Evolutionary conservation across 2,797 vertebrate genomes (phyloP), one percentile per base, ranked within the genome.

Genomic region (Syngnathus rostellatus): DNA sequence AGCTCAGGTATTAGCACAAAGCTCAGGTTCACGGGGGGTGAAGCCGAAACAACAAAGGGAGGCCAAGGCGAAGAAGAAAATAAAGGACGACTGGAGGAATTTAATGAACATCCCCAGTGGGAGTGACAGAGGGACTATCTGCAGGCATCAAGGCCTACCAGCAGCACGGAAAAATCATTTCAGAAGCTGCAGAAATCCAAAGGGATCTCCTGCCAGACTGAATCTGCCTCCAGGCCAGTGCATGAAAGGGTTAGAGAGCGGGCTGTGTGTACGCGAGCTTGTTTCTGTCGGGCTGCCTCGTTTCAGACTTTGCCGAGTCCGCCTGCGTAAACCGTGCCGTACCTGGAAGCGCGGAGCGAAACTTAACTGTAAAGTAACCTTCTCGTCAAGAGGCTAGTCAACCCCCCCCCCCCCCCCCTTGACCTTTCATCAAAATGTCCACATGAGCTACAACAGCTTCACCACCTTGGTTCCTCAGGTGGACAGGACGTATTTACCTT

Each of bases 401-500:
- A 14, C 62, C 31, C 57, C 74, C 81, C 55, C 57, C 74, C 80
- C 50, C 55, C 72, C 76, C 73, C 79, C 72, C 66, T 23, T 73
- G 19, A 55, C 62, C 58, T 76, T 77, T 72, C 63, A 72, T 70
- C 69, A 72, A 68, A 67, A 76, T 81, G 70, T 70, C 58, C 75
- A 81, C 77, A 82, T 72, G 74, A 74, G 55, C 55, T 16, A 57
- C 55, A 80, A 62, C 31, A 81, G 70, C 72, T 77, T 74, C 68
- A 79, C 75, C 81, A 78, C 71, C 14, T 68, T 11, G n/a, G 16
- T 63, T 81, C 86, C 73, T 91, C 87, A 92, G 87, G 90, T 92
- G 87, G 90, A 91, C 83, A 90, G 85, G 60, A 90, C 84, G 88
- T 92, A 93, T 93, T 93, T 93, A 93, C 91, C 91, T 91, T 92